Conservation (phyloP, 2,888 invertebrate species). For the Myopa tessellatipennis region DNA sequence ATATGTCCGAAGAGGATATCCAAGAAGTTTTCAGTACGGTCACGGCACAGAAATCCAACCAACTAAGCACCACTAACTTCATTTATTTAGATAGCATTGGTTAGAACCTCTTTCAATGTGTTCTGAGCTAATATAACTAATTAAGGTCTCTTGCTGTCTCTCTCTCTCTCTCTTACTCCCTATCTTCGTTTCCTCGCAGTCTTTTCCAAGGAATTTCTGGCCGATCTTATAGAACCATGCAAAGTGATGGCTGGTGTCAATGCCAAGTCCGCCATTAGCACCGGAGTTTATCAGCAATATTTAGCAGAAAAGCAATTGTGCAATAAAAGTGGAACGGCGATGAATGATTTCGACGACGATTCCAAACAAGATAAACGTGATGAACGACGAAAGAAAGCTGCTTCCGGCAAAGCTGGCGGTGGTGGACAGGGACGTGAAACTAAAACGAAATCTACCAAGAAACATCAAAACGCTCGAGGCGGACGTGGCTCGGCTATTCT, state of each 20-base stretch:
- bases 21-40: constrained; percentile 75
- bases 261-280: constrained; percentile 76
- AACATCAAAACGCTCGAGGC: constrained; percentile 73
- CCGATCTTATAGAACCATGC: constrained; percentile 76
- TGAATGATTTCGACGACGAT: constrained; percentile 64
- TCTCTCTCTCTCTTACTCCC: neutral
- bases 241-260: constrained; percentile 75
- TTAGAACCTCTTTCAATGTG: constrained; percentile 53
- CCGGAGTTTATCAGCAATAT: constrained; percentile 81
- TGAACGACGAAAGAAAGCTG: constrained; percentile 88
- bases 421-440: constrained; percentile 95
- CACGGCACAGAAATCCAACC: constrained; percentile 70
- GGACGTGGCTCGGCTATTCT: constrained; percentile 69
- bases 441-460: constrained; percentile 93
- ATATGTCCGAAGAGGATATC: constrained; percentile 82
- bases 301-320: constrained; percentile 76
- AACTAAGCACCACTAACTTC: constrained; percentile 67
- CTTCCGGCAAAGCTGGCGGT: constrained; percentile 89
- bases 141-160: too few species aligned
- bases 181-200: constrained; percentile 63
- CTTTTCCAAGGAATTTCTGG: constrained; percentile 77
- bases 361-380: constrained; percentile 79
- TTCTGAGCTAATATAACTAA: neutral
- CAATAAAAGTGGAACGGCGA: constrained; percentile 47
- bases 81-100: constrained; percentile 73